Evolutionary conservation across 2,797 vertebrate genomes (phyloP).

Genomic region (Aselliscus stoliczkanus): DNA sequence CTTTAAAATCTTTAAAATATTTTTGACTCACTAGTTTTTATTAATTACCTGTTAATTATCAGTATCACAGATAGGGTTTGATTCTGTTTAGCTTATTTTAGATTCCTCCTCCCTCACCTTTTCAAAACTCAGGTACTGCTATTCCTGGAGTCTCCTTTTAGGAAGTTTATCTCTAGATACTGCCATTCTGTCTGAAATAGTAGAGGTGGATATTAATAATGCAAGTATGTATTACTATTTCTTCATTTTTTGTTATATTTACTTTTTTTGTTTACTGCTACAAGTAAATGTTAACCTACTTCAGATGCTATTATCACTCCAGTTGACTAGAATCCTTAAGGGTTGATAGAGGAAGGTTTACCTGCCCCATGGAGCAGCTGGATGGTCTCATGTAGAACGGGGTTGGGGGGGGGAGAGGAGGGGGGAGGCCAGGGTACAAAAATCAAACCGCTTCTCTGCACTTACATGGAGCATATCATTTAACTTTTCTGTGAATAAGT

Average conservation of each 20-base stretch:
- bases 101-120: not conserved
- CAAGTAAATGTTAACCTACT: not conserved
- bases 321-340: not conserved
- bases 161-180: not conserved
- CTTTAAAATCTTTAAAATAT: not conserved
- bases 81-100: not conserved
- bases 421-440: not conserved
- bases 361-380: not conserved
- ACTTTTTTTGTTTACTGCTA: not conserved
- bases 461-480: not conserved
- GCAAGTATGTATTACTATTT: not conserved
- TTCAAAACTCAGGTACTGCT: not conserved
- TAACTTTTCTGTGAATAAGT: not conserved
- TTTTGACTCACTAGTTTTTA: slow-evolving; percentile 26
- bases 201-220: not conserved
- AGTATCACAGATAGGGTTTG: not conserved
- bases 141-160: not conserved
- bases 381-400: not conserved
- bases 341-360: not conserved
- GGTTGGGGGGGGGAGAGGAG: too few relatives aligned
- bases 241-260: not conserved
- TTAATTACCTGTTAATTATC: not conserved
- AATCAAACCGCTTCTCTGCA: not conserved
- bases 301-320: not conserved
- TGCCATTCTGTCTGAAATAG: not conserved